Evolutionary conservation across 2,888 invertebrate species (phyloP).

Genomic region (Eristalis pertinax): DNA sequence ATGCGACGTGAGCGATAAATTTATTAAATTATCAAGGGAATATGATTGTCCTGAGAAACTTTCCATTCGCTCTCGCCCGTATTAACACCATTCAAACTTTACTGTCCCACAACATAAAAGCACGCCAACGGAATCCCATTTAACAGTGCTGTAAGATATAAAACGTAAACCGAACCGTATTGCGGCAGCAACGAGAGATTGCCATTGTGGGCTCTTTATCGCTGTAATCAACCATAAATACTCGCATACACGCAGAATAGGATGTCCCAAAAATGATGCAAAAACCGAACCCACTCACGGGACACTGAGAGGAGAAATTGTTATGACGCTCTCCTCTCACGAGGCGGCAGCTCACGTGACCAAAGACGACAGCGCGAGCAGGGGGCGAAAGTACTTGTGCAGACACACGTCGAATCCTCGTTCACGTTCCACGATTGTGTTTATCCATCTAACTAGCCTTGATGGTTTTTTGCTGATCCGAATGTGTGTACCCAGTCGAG

Average conservation of each 20-base stretch:
- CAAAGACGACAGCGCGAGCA: background rate
- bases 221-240: background rate
- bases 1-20: background rate
- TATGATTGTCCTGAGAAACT: background rate
- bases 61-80: background rate
- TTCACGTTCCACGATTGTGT: constrained; percentile 52
- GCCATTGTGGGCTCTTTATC: background rate
- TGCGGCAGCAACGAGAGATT: background rate
- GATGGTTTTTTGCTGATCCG: background rate
- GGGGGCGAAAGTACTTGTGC: background rate
- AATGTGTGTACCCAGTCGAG: background rate
- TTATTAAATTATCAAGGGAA: background rate
- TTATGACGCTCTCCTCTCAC: background rate
- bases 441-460: constrained; percentile 54
- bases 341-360: background rate
- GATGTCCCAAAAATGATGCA: background rate
- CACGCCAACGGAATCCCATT: background rate
- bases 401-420: background rate
- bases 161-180: background rate
- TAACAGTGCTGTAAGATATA: background rate
- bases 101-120: background rate
- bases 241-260: background rate
- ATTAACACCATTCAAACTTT: background rate
- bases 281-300: background rate
- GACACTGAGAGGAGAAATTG: background rate